Percentiles rank a stretch among this genome's conserved stretches.
These are phyloP conservation scores for Amphimedon queenslandica DNA, from an alignment of 37 sponge, comb jelly and placozoan species.

Conservation along the genomic window DNA sequence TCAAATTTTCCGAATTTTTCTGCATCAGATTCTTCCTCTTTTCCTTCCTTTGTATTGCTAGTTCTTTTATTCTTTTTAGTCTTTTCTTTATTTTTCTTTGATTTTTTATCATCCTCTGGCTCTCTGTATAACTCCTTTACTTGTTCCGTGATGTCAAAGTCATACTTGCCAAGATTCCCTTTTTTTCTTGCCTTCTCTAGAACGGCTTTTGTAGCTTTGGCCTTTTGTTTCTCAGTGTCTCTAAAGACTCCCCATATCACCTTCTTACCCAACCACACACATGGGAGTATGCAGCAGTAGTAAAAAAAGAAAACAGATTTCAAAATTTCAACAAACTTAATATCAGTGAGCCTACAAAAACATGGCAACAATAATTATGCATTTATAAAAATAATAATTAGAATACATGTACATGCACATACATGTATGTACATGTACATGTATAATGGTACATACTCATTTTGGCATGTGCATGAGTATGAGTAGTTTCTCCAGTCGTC, in stretches of 20 bases:
- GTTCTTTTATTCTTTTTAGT: too few relatives aligned
- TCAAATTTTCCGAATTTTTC: too few relatives aligned
- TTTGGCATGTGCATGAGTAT: slow-evolving; percentile 62
- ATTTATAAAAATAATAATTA: neutral
- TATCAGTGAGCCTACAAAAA: slow-evolving; percentile 51
- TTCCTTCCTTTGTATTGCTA: too few relatives aligned
- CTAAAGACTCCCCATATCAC: slow-evolving; percentile 39
- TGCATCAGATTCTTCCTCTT: too few relatives aligned
- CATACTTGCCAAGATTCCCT: slow-evolving; percentile 39
- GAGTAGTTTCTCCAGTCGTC: slow-evolving; percentile 82
- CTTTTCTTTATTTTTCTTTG: neutral
- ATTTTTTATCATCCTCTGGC: neutral
- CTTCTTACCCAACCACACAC: slow-evolving; percentile 61
- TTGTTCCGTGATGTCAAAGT: slow-evolving; percentile 7
- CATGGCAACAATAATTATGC: neutral
- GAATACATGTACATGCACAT: neutral
- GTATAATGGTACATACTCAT: slow-evolving; percentile 52
- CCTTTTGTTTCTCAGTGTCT: slow-evolving; percentile 41
- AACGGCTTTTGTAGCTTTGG: slow-evolving; percentile 37
- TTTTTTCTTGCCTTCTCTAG: slow-evolving; percentile 39
- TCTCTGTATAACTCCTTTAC: slow-evolving; percentile 5
- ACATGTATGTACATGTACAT: neutral
- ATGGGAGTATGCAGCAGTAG: slow-evolving; percentile 66
- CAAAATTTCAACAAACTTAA: slow-evolving; percentile 35
- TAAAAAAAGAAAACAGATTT: slow-evolving; percentile 75